Percentiles rank a stretch among this genome's conserved stretches.
Evolutionary conservation across 2,113 vertebrate genomes (phyloP).

Genomic region (Crotalus viridis): DNA sequence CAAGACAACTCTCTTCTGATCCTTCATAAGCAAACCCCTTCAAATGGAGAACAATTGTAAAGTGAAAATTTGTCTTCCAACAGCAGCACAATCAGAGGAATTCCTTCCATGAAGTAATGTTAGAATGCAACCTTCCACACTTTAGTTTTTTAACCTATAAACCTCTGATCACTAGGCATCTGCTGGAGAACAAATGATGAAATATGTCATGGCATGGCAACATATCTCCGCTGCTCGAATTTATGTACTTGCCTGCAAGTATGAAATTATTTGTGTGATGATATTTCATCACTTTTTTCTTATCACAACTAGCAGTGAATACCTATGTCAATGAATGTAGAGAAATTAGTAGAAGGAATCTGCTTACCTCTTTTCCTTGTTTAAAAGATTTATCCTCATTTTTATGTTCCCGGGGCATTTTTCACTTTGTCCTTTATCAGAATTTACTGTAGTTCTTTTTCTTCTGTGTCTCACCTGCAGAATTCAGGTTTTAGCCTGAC

Average conservation of each 20-base stretch:
- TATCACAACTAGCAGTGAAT: neutral
- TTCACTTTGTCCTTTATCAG: neutral
- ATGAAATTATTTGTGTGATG: neutral
- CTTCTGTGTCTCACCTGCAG: neutral
- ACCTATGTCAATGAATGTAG: neutral
- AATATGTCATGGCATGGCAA: neutral
- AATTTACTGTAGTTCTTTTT: neutral
- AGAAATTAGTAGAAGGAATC: neutral
- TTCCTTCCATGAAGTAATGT: neutral
- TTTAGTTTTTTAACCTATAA: neutral
- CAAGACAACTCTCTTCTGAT: neutral
- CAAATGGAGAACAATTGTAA: neutral
- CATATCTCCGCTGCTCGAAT: neutral
- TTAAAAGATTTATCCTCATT: neutral
- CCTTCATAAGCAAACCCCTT: neutral
- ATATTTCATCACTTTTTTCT: neutral
- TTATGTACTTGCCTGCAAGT: neutral
- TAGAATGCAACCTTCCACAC: neutral
- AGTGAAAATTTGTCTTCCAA: neutral
- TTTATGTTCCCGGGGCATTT: neutral
- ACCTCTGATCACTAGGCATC: neutral
- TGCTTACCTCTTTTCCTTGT: neutral
- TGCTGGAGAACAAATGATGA: neutral
- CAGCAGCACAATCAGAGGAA: neutral
- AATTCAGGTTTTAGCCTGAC: neutral